These are phyloP conservation scores for Sternarchorhynchus goeldii DNA, from an alignment of 2,797 vertebrate species.

Conservation along the genomic window DNA sequence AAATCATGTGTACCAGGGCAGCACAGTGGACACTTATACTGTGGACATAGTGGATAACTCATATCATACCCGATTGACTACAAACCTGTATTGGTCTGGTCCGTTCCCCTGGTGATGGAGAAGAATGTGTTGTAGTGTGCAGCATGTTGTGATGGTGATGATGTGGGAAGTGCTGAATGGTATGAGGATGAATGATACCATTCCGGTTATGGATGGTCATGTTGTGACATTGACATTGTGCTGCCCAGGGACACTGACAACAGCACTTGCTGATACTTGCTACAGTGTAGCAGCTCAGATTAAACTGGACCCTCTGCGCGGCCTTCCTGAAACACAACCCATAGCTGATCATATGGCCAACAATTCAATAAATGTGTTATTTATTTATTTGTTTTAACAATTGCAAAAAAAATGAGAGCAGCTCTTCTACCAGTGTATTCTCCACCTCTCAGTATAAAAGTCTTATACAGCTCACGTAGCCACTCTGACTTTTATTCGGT, in stretches of 20 bases:
- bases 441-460: slow-evolving; percentile 4
- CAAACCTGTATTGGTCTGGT: not conserved
- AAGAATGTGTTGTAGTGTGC: not conserved
- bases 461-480: slow-evolving; percentile 7
- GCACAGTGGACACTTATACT: too few species aligned
- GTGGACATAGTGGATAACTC: too few species aligned
- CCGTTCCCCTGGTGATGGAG: not conserved
- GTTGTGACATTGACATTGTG: not conserved
- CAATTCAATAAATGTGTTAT: too few species aligned
- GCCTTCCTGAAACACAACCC: too few species aligned
- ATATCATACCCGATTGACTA: not conserved
- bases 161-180: slow-evolving; percentile 8
- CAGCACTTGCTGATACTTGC: not conserved
- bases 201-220: slow-evolving; percentile 7
- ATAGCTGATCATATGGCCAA: too few species aligned
- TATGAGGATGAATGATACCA: not conserved
- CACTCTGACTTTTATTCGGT: not conserved
- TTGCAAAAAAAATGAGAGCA: slow-evolving; percentile 6
- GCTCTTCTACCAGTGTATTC: slow-evolving; percentile 3
- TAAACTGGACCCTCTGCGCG: too few species aligned
- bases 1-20: not conserved
- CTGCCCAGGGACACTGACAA: slow-evolving; percentile 4
- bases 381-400: too few species aligned
- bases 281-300: too few species aligned
- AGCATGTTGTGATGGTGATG: not conserved